Evolutionary conservation across 1,140 invertebrate species (phyloP).

Genomic region (Zaprionus tsacasi): DNA sequence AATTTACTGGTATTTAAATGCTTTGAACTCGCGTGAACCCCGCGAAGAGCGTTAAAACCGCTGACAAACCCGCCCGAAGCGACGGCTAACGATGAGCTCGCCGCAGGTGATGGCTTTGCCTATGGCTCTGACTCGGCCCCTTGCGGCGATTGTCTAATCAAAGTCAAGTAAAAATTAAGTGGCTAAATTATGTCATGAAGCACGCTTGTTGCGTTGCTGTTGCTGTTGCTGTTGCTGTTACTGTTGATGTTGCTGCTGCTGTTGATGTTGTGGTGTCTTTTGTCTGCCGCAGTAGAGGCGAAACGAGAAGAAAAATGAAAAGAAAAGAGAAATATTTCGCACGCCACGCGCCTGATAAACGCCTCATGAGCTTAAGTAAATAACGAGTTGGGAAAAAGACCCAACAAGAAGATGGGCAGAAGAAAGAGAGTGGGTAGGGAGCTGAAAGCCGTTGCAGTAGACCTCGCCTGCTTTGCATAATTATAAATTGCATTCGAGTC

Average conservation of each 20-base stretch:
- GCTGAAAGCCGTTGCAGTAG: background rate
- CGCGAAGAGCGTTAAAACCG: conserved; percentile 17
- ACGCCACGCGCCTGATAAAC: conserved; percentile 63
- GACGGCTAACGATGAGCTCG: conserved; percentile 25
- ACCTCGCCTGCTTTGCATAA: conserved; percentile 44
- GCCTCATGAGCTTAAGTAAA: conserved; percentile 28
- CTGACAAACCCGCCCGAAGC: conserved; percentile 23
- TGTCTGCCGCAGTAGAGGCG: conserved; percentile 67
- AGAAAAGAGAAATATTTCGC: conserved; percentile 33
- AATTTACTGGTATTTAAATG: conserved; percentile 50
- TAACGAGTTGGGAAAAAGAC: conserved; percentile 16
- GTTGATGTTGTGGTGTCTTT: conserved; percentile 30
- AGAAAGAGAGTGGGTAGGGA: background rate
- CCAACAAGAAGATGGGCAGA: background rate
- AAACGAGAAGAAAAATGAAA: conserved; percentile 22
- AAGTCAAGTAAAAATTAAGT: conserved; percentile 67
- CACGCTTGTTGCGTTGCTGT: background rate
- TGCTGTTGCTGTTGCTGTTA: background rate
- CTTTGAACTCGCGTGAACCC: conserved; percentile 73
- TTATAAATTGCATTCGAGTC: conserved; percentile 72
- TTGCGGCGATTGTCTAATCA: conserved; percentile 67
- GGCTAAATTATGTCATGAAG: conserved; percentile 71
- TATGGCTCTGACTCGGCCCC: conserved; percentile 4
- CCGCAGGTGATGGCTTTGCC: conserved; percentile 16
- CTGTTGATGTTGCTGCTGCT: conserved; percentile 3